Conservation (phyloP, 2,888 invertebrate species). For the Megastigmus dorsalis region DNA sequence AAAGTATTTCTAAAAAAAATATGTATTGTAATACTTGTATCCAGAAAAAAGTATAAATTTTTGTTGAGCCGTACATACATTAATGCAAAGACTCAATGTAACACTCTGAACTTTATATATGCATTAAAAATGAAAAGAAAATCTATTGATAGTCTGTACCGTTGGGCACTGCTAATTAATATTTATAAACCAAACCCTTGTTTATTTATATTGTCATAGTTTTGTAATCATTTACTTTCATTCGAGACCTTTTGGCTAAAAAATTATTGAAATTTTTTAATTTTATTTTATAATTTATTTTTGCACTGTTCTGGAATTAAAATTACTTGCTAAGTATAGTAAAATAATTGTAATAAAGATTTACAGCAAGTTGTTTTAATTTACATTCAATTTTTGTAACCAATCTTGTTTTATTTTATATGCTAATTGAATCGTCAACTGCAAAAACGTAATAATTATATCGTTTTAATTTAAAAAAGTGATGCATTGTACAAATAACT, state of each 20-base stretch:
- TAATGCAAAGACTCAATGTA: slow-evolving; percentile 33
- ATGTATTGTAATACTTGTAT: slow-evolving; percentile 11
- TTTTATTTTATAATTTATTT: slow-evolving; percentile 3
- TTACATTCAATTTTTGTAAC: not conserved
- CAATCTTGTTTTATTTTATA: slow-evolving; percentile 5
- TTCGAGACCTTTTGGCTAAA: slow-evolving; percentile 5
- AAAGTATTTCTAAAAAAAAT: slow-evolving; percentile 22
- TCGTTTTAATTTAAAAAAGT: slow-evolving; percentile 33
- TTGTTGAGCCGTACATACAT: slow-evolving; percentile 44
- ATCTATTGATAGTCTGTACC: slow-evolving; percentile 10
- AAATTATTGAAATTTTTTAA: slow-evolving; percentile 7
- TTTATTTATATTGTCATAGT: slow-evolving; percentile 17
- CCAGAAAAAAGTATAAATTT: slow-evolving; percentile 42
- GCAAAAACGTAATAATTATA: not conserved
- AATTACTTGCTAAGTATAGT: not conserved
- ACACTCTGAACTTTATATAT: slow-evolving; percentile 23
- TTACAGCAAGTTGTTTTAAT: not conserved
- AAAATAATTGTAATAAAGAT: too few relatives aligned
- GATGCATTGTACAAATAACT: slow-evolving; percentile 49
- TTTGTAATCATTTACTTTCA: slow-evolving; percentile 5
- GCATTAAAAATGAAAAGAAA: not conserved
- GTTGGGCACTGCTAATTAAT: slow-evolving; percentile 35
- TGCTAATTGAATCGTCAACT: not conserved
- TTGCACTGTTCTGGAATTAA: not conserved
- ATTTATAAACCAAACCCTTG: not conserved